Evolutionary conservation across 2,797 vertebrate genomes (phyloP).

Genomic region (Enteromius viviparus): DNA sequence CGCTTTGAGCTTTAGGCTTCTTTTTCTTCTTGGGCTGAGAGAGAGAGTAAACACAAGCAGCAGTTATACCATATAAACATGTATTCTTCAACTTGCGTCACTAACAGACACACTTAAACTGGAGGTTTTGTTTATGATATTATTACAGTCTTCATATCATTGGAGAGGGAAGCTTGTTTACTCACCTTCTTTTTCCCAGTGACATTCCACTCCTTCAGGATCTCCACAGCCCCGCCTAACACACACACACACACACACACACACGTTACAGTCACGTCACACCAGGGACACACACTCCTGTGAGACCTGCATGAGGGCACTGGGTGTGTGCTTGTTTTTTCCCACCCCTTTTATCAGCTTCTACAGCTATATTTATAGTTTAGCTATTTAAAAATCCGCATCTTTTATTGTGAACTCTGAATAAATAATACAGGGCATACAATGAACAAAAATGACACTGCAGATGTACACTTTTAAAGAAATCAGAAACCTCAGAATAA

Average conservation of each 20-base stretch:
- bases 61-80: background rate
- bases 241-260: background rate
- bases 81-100: too few species aligned
- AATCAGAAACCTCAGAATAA: too few species aligned
- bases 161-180: background rate
- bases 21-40: conserved; percentile 90
- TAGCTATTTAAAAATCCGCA: background rate
- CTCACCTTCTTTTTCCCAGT: conserved; percentile 95
- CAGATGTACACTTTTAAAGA: too few species aligned
- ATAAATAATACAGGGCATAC: too few species aligned
- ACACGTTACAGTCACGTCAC: background rate
- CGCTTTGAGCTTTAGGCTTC: conserved; percentile 85
- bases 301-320: background rate
- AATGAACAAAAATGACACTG: too few species aligned
- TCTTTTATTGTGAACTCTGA: too few species aligned
- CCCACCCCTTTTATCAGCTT: background rate
- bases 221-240: conserved; percentile 89
- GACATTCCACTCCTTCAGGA: conserved; percentile 96
- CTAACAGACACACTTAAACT: background rate
- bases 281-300: background rate
- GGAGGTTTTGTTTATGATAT: background rate
- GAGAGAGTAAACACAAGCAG: background rate
- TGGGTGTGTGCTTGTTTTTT: background rate
- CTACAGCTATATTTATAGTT: background rate
- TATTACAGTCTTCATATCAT: background rate